phyloP scores from a whole-genome alignment of 2,888 invertebrate species.

The Sphecodes monilicornis region DNA sequence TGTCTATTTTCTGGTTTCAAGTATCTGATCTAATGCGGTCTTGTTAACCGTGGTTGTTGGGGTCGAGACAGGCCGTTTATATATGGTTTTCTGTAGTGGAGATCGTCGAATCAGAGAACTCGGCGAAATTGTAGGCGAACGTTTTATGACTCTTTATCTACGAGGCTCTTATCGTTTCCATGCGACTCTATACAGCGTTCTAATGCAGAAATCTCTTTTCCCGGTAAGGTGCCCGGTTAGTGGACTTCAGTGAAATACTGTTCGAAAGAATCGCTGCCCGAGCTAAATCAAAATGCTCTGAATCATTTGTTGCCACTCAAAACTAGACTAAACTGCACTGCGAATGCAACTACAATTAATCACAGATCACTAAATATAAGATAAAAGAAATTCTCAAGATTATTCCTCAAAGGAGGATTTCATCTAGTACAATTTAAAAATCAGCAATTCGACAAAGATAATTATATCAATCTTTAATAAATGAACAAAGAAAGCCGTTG shows the following conservation, averaged over 20 bases:
- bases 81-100: conserved; percentile 11
- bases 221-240: background rate
- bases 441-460: background rate
- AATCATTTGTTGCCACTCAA: too few relatives aligned
- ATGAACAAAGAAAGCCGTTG: background rate
- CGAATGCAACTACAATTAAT: too few relatives aligned
- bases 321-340: too few relatives aligned
- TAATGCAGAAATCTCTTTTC: background rate
- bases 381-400: background rate
- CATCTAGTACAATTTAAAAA: background rate
- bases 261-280: background rate
- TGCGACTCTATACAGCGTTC: background rate
- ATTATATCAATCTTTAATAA: background rate
- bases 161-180: conserved; percentile 12
- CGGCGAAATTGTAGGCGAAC: conserved; percentile 11
- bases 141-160: conserved; percentile 16
- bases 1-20: background rate
- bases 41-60: background rate
- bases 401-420: background rate
- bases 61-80: conserved; percentile 5
- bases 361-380: background rate
- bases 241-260: background rate
- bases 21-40: background rate
- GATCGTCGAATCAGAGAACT: conserved; percentile 13
- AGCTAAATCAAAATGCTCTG: background rate